Evolutionary conservation across 1,140 invertebrate species (phyloP).

Genomic region (Zaprionus lachaisei): DNA sequence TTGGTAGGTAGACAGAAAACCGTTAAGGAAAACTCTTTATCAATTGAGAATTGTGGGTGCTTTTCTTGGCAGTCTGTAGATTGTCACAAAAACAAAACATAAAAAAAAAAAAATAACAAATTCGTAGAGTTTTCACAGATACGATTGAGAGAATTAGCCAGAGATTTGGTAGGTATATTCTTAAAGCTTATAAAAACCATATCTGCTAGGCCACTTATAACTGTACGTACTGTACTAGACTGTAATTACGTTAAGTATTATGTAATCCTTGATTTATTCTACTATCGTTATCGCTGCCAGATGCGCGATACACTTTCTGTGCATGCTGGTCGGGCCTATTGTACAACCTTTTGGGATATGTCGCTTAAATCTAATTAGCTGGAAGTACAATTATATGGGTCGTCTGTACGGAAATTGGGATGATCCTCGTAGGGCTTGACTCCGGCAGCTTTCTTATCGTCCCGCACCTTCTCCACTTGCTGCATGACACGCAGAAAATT

Average conservation of each 20-base stretch:
- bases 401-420: conserved; percentile 82
- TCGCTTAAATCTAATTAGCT: conserved; percentile 72
- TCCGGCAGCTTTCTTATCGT: conserved; percentile 74
- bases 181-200: conserved; percentile 74
- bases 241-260: conserved; percentile 35
- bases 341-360: conserved; percentile 65
- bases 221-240: conserved; percentile 21
- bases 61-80: conserved; percentile 75
- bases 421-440: conserved; percentile 82
- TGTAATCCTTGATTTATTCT: conserved; percentile 30
- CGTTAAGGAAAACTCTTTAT: conserved; percentile 14
- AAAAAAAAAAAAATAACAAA: conserved; percentile 46
- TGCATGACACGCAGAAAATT: conserved; percentile 93
- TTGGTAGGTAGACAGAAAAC: conserved; percentile 36
- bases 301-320: no score
- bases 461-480: conserved; percentile 85
- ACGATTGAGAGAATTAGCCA: conserved; percentile 19
- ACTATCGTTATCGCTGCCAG: neutral
- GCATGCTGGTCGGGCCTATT: conserved; percentile 41
- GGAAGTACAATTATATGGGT: conserved; percentile 83
- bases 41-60: conserved; percentile 36
- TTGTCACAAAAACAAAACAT: conserved; percentile 61
- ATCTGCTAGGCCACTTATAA: conserved; percentile 50
- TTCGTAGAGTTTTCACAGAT: conserved; percentile 45
- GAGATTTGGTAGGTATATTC: conserved; percentile 37